Base-by-base conservation (phyloP, 2,113 vertebrate species). In the Poeciliopsis prolifica region DNA sequence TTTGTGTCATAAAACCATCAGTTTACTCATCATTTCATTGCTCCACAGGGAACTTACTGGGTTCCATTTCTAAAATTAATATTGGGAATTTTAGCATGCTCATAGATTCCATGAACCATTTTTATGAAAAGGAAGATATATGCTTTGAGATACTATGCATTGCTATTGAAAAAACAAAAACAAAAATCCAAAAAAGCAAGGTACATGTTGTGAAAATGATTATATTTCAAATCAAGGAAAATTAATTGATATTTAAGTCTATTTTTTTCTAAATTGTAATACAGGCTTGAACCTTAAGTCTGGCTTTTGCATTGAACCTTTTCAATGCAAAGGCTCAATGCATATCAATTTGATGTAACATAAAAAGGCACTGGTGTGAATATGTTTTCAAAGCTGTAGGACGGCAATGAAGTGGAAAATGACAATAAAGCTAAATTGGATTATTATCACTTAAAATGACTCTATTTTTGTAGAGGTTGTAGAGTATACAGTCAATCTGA, bases 1-100 rank as follows among this genome's bases (percentile, higher is more conserved):
- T 78, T 68, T 74, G 17, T 66, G 42, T 60, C 71, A 70, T 14
- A 13, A 62, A 75, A n/a, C 69, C 60, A 48, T 48, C 10, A 4
- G 28, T 26, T 13, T 70, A 11, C 42, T 70, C 9, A 44, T 44
- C 5, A 8, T 77, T 24, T 29, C 40, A 61, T 42, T 22, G 8
- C 13, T 37, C 22, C 4, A 24, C 30, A 70, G 11, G 19, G 3
- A 12, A 71, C 3, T 24, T 33, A n/a, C 5, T 65, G n/a, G 40
- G 26, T 65, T 30, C 62, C 6, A 12, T 22, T 15, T 30, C 3
- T 19, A 11, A 61, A 61, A 61, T 70, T 14, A 28, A 2, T 70
- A 1, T 37, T 58, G 51, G 51, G 24, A 58, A 24, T 58, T 58
- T 22, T 58, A 58, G 51, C 51, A 19, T 24, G 8, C 24, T 8